Percentiles rank a stretch among this genome's conserved stretches.
These are phyloP conservation scores for Tenthredo scrophulariae DNA, from an alignment of 2,888 invertebrate genomes.

Conservation along the genomic window DNA sequence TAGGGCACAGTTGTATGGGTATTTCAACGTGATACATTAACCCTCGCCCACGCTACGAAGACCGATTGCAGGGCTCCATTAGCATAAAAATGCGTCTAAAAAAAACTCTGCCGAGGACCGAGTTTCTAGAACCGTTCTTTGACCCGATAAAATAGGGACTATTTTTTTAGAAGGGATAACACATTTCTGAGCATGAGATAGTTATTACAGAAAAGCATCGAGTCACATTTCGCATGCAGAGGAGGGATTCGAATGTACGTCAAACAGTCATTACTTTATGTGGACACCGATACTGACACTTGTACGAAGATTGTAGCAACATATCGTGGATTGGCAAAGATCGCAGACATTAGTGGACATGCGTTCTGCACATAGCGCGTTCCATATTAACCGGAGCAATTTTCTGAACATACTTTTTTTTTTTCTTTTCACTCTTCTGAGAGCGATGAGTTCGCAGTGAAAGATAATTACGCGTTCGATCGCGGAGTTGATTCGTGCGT, in stretches of 20 bases:
- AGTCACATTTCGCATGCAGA: background rate
- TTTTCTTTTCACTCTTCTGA: constrained; percentile 23
- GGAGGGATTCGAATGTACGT: background rate
- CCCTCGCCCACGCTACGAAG: background rate
- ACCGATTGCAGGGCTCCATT: constrained; percentile 5
- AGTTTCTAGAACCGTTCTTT: constrained; percentile 34
- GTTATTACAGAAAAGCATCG: background rate
- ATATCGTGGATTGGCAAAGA: constrained; percentile 9
- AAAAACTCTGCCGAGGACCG: constrained; percentile 7
- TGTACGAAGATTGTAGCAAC: background rate
- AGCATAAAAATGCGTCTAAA: constrained; percentile 33
- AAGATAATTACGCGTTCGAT: constrained; percentile 50
- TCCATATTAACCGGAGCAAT: constrained; percentile 35
- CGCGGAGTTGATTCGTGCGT: constrained; percentile 39
- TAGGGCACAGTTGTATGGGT: background rate
- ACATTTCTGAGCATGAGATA: background rate
- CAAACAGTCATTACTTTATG: background rate
- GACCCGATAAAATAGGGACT: background rate
- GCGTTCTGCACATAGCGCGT: constrained; percentile 23
- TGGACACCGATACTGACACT: background rate
- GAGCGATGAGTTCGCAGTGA: constrained; percentile 51
- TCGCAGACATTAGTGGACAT: background rate
- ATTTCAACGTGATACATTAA: background rate
- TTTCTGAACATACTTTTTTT: constrained; percentile 17
- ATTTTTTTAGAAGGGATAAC: background rate